A percentile compares a stretch with the other conserved stretches of the same genome.
phyloP scores from a whole-genome alignment of 2,888 invertebrate species.

The Cactoblastis cactorum region DNA sequence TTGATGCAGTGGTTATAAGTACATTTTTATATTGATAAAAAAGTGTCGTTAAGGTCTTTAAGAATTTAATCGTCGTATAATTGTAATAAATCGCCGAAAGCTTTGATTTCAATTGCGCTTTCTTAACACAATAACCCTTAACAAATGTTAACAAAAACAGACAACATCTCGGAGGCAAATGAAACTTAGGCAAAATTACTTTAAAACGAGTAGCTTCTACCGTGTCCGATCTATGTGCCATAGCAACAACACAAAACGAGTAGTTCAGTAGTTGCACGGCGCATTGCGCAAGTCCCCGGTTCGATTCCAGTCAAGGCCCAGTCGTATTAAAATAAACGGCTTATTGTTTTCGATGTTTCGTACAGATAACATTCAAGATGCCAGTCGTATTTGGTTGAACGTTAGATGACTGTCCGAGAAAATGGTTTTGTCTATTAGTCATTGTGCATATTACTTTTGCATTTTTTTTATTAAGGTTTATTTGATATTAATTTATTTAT shows the following conservation, averaged over 20 bases:
- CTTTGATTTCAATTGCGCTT: too few species aligned
- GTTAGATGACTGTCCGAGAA: background rate
- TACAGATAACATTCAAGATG: constrained; percentile 1
- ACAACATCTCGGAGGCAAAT: background rate
- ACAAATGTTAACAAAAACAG: background rate
- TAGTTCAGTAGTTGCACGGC: constrained; percentile 40
- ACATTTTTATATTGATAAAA: too few species aligned
- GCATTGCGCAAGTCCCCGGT: constrained; percentile 52
- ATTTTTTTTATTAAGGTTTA: too few species aligned
- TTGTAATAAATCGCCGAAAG: too few species aligned
- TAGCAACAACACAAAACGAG: constrained; percentile 52
- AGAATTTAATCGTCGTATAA: too few species aligned
- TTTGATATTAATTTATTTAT: too few species aligned
- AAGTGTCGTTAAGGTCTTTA: too few species aligned
- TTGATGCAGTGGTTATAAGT: too few species aligned
- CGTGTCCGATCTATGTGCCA: constrained; percentile 35
- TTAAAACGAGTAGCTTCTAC: constrained; percentile 22
- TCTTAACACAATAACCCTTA: too few species aligned
- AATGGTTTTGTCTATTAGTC: background rate
- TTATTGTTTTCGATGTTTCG: constrained; percentile 32
- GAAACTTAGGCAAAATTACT: background rate
- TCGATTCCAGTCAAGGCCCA: constrained; percentile 51
- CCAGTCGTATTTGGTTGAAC: background rate
- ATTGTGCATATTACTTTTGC: too few species aligned
- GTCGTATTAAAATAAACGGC: constrained; percentile 44